These are phyloP conservation scores for Turdus rufiventris DNA, from an alignment of 2,113 vertebrate species.

Conservation along the genomic window DNA sequence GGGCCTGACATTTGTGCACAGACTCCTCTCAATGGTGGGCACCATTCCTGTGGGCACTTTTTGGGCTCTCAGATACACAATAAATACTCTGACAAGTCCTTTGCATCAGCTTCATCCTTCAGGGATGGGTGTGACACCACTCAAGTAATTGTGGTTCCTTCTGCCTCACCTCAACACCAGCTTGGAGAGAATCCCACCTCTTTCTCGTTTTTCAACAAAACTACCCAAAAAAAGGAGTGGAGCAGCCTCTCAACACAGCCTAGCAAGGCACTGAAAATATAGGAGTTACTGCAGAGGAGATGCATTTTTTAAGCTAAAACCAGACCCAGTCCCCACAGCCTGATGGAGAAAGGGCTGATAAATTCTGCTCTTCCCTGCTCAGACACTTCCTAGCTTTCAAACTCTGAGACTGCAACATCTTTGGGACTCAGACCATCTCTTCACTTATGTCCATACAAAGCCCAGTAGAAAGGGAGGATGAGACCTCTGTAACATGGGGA, in stretches of 20 bases:
- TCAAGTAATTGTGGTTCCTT: background rate
- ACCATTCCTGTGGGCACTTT: rapidly evolving
- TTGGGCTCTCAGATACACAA: background rate
- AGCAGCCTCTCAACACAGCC: background rate
- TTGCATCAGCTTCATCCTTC: background rate
- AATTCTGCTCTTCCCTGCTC: background rate
- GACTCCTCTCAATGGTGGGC: background rate
- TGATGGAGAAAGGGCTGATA: background rate
- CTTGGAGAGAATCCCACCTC: background rate
- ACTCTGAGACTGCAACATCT: background rate
- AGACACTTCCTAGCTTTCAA: background rate
- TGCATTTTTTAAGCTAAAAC: background rate
- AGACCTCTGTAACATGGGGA: background rate
- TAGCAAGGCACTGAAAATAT: background rate
- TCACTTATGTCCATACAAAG: background rate
- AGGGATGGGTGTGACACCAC: background rate
- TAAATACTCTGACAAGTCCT: background rate
- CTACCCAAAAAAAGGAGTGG: background rate
- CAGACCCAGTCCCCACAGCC: background rate
- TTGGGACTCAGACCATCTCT: background rate
- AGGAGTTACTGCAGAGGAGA: background rate
- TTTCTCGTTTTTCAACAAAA: background rate
- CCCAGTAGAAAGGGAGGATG: background rate
- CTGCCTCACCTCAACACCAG: background rate
- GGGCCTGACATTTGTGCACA: background rate